Percentiles rank a stretch among this genome's conserved stretches.
phyloP scores from a whole-genome alignment of 2,113 vertebrate genomes.

The Scortum barcoo region DNA sequence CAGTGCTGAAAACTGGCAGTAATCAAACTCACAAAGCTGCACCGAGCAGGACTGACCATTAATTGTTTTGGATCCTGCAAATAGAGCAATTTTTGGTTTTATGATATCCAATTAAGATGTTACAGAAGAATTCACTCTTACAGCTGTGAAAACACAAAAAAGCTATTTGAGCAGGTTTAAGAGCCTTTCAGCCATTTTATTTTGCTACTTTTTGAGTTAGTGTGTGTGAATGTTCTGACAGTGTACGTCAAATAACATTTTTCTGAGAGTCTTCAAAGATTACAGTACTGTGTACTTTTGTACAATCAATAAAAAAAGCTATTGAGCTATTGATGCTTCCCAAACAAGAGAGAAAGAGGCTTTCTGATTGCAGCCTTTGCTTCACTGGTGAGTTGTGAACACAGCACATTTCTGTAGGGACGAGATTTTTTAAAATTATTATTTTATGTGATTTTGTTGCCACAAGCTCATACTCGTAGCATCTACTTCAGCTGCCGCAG shows the following conservation, averaged over 20 bases:
- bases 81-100: constrained; percentile 18
- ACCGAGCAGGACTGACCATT: background rate
- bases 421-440: too few species aligned
- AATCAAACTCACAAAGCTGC: constrained; percentile 35
- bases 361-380: background rate
- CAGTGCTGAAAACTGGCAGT: background rate
- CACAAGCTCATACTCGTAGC: too few species aligned
- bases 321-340: background rate
- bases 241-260: background rate
- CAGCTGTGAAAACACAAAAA: constrained; percentile 47
- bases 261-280: background rate
- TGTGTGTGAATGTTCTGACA: background rate
- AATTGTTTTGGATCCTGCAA: background rate
- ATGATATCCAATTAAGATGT: constrained; percentile 4
- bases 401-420: background rate
- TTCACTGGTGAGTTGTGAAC: background rate
- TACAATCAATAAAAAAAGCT: background rate
- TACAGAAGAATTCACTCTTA: background rate
- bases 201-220: background rate
- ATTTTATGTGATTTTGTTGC: too few species aligned
- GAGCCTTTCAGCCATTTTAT: background rate
- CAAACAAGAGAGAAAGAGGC: background rate
- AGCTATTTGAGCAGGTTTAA: background rate
- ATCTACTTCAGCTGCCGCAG: too few species aligned
- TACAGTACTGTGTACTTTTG: background rate